A percentile compares a stretch with the other conserved stretches of the same genome.
Evolutionary conservation across 2,797 vertebrate genomes (phyloP).

Genomic region (Novumbra hubbsi): DNA sequence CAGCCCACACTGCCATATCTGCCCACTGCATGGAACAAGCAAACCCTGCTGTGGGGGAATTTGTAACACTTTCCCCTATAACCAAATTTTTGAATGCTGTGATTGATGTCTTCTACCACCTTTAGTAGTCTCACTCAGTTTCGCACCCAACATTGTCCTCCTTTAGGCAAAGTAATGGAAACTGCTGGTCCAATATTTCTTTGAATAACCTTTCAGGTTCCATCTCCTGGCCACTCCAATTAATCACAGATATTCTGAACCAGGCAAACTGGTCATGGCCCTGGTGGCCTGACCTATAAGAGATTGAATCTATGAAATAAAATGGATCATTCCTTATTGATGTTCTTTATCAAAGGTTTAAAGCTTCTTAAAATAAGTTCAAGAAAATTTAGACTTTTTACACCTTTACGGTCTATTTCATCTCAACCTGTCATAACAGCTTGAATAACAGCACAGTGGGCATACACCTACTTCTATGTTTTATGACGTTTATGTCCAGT

Average conservation of each 20-base stretch:
- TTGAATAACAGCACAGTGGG: neutral
- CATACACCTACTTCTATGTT: neutral
- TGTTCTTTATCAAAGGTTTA: neutral
- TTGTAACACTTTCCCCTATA: too few species aligned
- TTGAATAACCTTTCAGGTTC: too few species aligned
- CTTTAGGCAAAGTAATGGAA: too few species aligned
- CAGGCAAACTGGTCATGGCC: neutral
- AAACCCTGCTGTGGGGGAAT: too few species aligned
- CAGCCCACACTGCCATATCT: too few species aligned
- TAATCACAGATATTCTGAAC: neutral
- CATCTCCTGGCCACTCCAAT: neutral
- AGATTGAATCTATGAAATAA: neutral
- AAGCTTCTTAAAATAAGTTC: neutral
- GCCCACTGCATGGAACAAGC: too few species aligned
- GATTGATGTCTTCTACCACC: too few species aligned
- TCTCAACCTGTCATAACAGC: neutral
- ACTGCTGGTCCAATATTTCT: too few species aligned
- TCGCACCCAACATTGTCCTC: too few species aligned
- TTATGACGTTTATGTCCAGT: conserved; percentile 6
- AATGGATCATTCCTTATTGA: neutral
- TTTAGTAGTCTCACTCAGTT: too few species aligned
- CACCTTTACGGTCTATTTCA: neutral
- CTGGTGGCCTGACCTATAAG: neutral
- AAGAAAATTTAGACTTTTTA: neutral
- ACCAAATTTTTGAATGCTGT: too few species aligned